Percentiles rank a stretch among this genome's conserved stretches.
phyloP scores from a whole-genome alignment of 2,113 vertebrate species.

The Solea senegalensis region DNA sequence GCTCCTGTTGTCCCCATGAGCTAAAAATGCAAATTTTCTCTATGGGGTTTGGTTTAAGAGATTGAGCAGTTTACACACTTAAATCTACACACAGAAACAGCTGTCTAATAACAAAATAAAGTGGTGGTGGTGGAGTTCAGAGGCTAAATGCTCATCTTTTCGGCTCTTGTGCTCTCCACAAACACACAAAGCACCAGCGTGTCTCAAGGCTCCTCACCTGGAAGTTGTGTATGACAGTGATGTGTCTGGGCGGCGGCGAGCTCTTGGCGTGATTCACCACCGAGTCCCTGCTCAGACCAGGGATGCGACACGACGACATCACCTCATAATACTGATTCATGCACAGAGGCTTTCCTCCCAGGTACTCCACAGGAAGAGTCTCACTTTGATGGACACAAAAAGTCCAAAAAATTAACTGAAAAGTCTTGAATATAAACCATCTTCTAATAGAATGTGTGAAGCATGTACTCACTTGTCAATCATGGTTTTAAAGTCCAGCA shows the following conservation, averaged over 20 bases:
- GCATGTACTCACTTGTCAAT: constrained; percentile 91
- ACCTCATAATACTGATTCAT: constrained; percentile 99
- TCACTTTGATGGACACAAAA: constrained; percentile 70
- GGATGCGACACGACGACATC: constrained; percentile 93
- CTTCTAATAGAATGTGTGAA: too few relatives aligned
- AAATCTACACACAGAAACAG: too few relatives aligned
- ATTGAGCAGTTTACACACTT: too few relatives aligned
- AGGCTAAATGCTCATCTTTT: too few relatives aligned
- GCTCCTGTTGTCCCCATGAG: too few relatives aligned
- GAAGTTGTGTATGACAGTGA: constrained; percentile 93
- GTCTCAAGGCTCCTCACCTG: constrained; percentile 81
- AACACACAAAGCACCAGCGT: neutral
- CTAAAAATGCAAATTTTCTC: too few relatives aligned
- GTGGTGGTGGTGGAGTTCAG: too few relatives aligned
- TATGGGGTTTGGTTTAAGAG: too few relatives aligned
- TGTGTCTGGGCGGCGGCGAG: constrained; percentile 87
- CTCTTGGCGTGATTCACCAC: constrained; percentile 86
- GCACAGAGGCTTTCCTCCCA: constrained; percentile 90
- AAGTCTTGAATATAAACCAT: too few relatives aligned
- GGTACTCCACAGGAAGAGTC: constrained; percentile 88
- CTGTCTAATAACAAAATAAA: too few relatives aligned
- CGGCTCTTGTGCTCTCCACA: too few relatives aligned
- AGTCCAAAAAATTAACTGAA: too few relatives aligned
- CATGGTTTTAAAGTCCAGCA: constrained; percentile 96
- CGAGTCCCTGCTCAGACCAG: constrained; percentile 88